These are phyloP conservation scores for Cetonia aurata DNA, from an alignment of 2,888 invertebrate species.

Conservation along the genomic window DNA sequence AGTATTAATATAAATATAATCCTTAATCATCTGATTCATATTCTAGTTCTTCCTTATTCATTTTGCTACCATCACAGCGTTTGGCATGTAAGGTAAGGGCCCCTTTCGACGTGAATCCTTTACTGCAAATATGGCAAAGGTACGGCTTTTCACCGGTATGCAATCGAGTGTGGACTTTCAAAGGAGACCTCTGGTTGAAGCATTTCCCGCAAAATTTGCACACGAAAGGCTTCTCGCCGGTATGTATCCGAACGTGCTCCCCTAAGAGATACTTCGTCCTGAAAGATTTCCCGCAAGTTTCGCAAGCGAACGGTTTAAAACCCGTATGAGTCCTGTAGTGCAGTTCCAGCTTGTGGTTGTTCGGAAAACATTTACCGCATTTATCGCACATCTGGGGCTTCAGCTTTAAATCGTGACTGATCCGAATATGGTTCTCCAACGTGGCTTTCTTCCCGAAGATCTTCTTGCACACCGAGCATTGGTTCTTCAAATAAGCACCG, in stretches of 20 bases:
- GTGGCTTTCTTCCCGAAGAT: conserved; percentile 58
- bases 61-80: background rate
- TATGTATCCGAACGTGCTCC: conserved; percentile 58
- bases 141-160: conserved; percentile 57
- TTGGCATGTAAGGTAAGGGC: conserved; percentile 22
- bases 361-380: conserved; percentile 61
- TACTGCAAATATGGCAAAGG: conserved; percentile 54
- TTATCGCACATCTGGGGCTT: conserved; percentile 58
- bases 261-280: conserved; percentile 55
- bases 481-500: conserved; percentile 60
- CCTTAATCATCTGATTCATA: no score
- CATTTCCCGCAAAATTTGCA: conserved; percentile 74
- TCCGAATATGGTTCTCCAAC: conserved; percentile 66
- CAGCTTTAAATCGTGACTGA: conserved; percentile 48
- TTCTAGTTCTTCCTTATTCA: no score
- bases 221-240: conserved; percentile 67
- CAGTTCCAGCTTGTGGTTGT: conserved; percentile 58
- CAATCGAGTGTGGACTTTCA: conserved; percentile 53
- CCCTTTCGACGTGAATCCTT: conserved; percentile 57
- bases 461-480: conserved; percentile 60
- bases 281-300: conserved; percentile 57
- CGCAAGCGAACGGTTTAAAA: conserved; percentile 56
- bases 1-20: no score
- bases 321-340: conserved; percentile 59
- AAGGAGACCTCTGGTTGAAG: conserved; percentile 62